Evolutionary conservation across 1,140 invertebrate genomes (phyloP), one percentile per base, ranked within the genome.

Genomic region (Philopotamus ludificatus): DNA sequence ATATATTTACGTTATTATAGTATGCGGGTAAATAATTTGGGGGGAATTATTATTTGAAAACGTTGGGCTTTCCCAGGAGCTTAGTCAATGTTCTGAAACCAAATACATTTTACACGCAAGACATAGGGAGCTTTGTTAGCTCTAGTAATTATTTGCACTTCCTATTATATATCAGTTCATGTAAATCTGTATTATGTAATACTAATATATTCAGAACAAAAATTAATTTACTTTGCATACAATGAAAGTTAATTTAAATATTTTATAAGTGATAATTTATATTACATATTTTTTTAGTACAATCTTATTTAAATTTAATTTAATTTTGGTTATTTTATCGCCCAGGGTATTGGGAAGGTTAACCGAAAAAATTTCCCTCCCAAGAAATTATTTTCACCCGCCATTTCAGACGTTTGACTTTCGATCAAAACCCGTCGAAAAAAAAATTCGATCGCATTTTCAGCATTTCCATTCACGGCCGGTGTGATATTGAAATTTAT

Each of bases 401-500:
- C 54, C 4, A 34, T 34, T 34, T 7, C 4, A 34, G 12, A 57
- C 16, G 23, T 57, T 57, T n/a, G n/a, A n/a, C 54, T 41, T 57
- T 39, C 54, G 42, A 57, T 42, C 42, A 28, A 57, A 57, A 57
- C 34, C 34, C 10, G 20, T 2, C 10, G 50, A 22, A 18, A 45
- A 16, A 45, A 45, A 45, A 45, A 8, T 9, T 63, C 57, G 20
- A 62, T 51, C 53, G 55, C 59, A 58, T 63, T 51, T 66, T 58
- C 42, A 26, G 61, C 47, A 49, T 68, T 64, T 42, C 3, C 58
- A 58, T 64, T 64, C 41, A 16, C 22, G 16, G 25, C 57, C 22
- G 16, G 25, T 50, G 61, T 54, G 62, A 64, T 65, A 68, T 68
- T 68, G 62, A 64, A 68, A 64, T 68, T 55, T 68, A 68, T 68